A percentile compares a stretch with the other conserved stretches of the same genome.
These are phyloP conservation scores for Oscheius sp. DNA, from an alignment of 2,888 invertebrate species.

Conservation along the genomic window DNA sequence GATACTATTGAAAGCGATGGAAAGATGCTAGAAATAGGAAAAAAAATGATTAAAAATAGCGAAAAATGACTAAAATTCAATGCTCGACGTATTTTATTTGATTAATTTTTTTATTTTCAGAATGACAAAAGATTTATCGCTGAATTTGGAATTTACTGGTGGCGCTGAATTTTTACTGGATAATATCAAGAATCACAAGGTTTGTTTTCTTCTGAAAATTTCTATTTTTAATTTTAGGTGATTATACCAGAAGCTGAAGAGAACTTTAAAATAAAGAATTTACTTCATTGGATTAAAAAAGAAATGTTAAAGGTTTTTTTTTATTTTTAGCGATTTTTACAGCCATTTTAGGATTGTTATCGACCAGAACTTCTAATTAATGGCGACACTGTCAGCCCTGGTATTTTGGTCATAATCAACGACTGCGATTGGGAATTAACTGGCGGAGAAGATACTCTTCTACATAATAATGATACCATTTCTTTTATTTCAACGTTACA, in stretches of 20 bases:
- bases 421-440: conserved; percentile 94
- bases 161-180: conserved; percentile 52
- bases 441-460: conserved; percentile 71
- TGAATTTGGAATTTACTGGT: background rate
- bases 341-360: conserved; percentile 43
- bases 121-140: conserved; percentile 47
- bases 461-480: conserved; percentile 57
- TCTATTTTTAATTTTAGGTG: background rate
- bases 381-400: conserved; percentile 73
- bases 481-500: conserved; percentile 72
- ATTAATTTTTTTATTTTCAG: no score
- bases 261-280: conserved; percentile 3
- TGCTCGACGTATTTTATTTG: no score
- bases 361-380: conserved; percentile 50
- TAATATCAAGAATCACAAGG: conserved; percentile 49
- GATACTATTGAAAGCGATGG: no score
- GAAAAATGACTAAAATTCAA: no score
- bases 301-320: no score
- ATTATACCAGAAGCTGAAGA: background rate
- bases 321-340: no score
- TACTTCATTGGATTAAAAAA: background rate
- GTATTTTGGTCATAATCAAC: conserved; percentile 89
- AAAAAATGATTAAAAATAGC: no score
- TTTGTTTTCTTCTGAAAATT: background rate
- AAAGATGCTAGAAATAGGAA: no score